Percentiles rank a stretch among this genome's conserved stretches.
Evolutionary conservation across 2,888 invertebrate species (phyloP).

Genomic region (Anthrax anthrax): DNA sequence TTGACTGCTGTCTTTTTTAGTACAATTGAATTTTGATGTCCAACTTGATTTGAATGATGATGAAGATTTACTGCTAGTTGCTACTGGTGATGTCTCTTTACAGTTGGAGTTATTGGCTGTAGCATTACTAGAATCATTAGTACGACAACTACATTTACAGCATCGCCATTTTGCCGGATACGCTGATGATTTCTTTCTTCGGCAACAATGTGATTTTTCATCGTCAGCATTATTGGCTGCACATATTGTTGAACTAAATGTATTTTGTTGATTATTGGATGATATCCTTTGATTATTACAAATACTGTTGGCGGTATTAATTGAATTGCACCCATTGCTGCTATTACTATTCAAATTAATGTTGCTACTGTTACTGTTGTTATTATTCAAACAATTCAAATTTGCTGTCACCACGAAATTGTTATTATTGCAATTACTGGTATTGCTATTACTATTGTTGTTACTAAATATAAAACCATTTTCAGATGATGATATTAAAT

Average conservation of each 20-base stretch:
- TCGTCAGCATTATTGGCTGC: slow-evolving; percentile 14
- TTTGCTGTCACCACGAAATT: too few species aligned
- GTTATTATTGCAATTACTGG: too few species aligned
- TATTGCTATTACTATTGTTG: too few species aligned
- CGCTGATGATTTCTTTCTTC: slow-evolving; percentile 16
- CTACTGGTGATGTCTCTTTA: not conserved
- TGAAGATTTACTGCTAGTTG: not conserved
- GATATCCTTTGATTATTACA: slow-evolving; percentile 8
- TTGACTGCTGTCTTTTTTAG: not conserved
- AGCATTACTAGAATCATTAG: not conserved
- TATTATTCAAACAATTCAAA: too few species aligned
- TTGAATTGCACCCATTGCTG: not conserved
- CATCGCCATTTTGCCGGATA: slow-evolving; percentile 20
- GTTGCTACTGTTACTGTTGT: too few species aligned
- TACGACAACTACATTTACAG: slow-evolving; percentile 26
- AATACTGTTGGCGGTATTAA: slow-evolving; percentile 9
- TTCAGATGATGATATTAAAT: not conserved
- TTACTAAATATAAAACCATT: not conserved
- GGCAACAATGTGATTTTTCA: slow-evolving; percentile 21
- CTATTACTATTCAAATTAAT: not conserved
- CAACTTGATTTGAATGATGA: not conserved
- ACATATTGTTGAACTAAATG: slow-evolving; percentile 4
- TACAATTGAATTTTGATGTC: slow-evolving; percentile 1
- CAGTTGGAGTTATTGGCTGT: too few species aligned
- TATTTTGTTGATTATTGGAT: not conserved